A percentile compares a stretch with the other conserved stretches of the same genome.
These are phyloP conservation scores for Gallirallus australis DNA, from an alignment of 2,797 vertebrate genomes.

Conservation along the genomic window DNA sequence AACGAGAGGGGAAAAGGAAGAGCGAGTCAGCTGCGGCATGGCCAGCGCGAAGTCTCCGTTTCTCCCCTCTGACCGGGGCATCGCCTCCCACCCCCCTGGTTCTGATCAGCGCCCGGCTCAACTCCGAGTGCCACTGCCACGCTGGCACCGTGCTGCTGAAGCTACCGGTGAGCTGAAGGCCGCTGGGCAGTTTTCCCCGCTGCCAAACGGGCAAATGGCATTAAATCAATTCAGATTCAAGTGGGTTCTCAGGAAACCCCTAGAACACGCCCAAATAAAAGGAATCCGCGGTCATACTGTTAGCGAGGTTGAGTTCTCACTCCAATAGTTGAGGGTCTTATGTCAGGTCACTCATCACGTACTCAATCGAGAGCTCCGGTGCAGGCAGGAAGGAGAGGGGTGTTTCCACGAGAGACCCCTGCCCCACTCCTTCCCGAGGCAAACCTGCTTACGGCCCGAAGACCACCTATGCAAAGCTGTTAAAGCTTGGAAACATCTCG, in stretches of 20 bases:
- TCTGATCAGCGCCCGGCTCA: neutral
- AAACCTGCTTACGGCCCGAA: constrained; percentile 13
- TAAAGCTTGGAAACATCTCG: constrained; percentile 49
- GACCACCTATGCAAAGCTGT: constrained; percentile 20
- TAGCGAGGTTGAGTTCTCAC: constrained; percentile 44
- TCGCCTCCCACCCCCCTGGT: neutral
- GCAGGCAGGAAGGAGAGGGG: constrained; percentile 33
- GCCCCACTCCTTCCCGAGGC: neutral
- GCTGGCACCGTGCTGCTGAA: neutral
- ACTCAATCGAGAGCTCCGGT: constrained; percentile 25
- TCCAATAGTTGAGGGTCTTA: constrained; percentile 35
- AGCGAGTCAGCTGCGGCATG: neutral
- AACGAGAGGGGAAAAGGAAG: constrained; percentile 34
- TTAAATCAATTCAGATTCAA: constrained; percentile 53
- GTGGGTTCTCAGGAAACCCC: constrained; percentile 38
- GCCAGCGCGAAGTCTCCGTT: neutral
- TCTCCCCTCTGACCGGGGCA: neutral
- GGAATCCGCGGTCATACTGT: constrained; percentile 31
- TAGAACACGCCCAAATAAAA: constrained; percentile 42
- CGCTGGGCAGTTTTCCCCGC: constrained; percentile 32
- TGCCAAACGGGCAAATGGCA: neutral
- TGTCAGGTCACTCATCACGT: neutral
- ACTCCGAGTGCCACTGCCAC: neutral
- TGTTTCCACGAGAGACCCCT: neutral
- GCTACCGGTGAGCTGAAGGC: neutral